Evolutionary conservation across 2,797 vertebrate genomes (phyloP), one percentile per base, ranked within the genome.

Genomic region (Megaceryle alcyon): DNA sequence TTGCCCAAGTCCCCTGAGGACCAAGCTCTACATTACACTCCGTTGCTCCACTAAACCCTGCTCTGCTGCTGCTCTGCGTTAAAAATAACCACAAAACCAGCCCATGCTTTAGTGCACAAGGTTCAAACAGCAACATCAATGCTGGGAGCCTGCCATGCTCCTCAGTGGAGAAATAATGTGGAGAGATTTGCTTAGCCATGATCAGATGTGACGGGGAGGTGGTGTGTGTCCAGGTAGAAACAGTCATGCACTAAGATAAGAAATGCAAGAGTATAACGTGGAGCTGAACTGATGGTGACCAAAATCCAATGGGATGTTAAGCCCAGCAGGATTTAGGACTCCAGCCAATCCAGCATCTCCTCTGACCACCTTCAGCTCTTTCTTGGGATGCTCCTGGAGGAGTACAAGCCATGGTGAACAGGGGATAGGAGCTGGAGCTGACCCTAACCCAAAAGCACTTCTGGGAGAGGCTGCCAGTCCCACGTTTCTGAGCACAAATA

Each of bases 171-270:
- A 87, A 92, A 46, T 64, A 78, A 16, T 0, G 0, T 29, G 49
- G 43, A 82, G 54, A 59, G 37, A 46, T 72, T 57, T 83, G 41
- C 41, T 79, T 60, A 29, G 44, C 77, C 25, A 7, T 41, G 18
- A 37, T 33, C 51, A 91, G 77, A 69, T 6, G 1, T 75, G 60
- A 41, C 0, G 0, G 48, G 31, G 69, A 84, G 60, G n/a, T 61
- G 90, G 73, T 88, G 60, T 18, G 28, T 81, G 33, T 79, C 85
- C 82, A n/a, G 49, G n/a, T 79, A 72, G 79, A 94, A 89, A n/a
- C 0, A 0, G 28, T 90, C 17, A 0, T 43, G 4, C 46, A 51
- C 26, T 51, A 46, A 76, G 69, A 65, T 43, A 78, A 69, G 49
- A 49, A 81, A 80, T 21, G 4, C 22, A 29, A 29, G 53, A 78